Evolutionary conservation across 2,888 invertebrate genomes (phyloP).

Genomic region (Temnothorax rugatulus): DNA sequence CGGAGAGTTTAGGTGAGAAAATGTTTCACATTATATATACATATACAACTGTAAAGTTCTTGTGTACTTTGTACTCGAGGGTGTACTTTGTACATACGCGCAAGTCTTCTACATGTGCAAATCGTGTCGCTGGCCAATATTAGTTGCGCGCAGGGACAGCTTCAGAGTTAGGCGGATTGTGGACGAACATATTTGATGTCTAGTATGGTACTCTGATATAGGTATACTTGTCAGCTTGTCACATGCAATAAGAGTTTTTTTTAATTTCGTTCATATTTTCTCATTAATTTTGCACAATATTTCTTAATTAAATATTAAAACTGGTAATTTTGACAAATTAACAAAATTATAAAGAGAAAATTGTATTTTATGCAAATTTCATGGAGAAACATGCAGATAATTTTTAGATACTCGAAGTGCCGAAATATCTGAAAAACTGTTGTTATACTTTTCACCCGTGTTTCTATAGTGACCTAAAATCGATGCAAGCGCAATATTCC

Average conservation of each 20-base stretch:
- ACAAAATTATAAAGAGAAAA: neutral
- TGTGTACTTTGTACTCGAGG: conserved; percentile 25
- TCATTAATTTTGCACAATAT: neutral
- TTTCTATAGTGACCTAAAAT: neutral
- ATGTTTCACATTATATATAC: conserved; percentile 16
- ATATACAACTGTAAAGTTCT: conserved; percentile 19
- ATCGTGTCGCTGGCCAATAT: conserved; percentile 18
- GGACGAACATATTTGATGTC: conserved; percentile 5
- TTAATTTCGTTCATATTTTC: neutral
- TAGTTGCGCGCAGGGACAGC: conserved; percentile 10
- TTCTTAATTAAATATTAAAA: neutral
- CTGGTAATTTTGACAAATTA: neutral
- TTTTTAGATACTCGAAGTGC: neutral
- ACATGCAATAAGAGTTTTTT: neutral
- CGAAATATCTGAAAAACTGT: neutral
- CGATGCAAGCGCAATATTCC: neutral
- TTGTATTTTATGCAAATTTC: neutral
- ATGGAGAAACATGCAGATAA: neutral
- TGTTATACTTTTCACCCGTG: neutral
- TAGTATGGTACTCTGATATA: neutral
- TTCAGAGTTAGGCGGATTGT: conserved; percentile 13
- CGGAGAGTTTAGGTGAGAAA: conserved; percentile 20
- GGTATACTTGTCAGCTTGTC: neutral
- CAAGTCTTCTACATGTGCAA: conserved; percentile 11
- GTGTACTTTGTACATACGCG: neutral